Evolutionary conservation across 2,113 vertebrate genomes (phyloP).

Genomic region (Microcebus tavaratra): DNA sequence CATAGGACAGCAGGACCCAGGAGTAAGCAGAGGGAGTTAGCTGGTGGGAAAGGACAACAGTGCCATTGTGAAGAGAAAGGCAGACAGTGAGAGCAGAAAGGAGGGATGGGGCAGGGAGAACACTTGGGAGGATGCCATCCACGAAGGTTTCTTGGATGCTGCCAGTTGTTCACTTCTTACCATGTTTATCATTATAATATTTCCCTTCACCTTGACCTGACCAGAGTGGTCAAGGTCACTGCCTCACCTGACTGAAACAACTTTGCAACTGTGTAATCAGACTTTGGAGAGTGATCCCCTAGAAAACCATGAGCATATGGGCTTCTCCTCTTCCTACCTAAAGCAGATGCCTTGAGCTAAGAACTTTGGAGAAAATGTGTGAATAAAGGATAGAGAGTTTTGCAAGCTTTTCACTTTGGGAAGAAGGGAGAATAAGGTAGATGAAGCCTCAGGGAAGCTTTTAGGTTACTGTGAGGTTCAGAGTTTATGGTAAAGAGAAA

Average conservation of each 20-base stretch:
- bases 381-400: not conserved
- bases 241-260: not conserved
- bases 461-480: not conserved
- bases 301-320: not conserved
- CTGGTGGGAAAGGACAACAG: not conserved
- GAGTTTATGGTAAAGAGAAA: not conserved
- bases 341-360: not conserved
- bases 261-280: not conserved
- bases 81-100: not conserved
- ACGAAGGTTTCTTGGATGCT: not conserved
- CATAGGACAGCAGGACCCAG: not conserved
- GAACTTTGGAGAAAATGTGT: not conserved
- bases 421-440: not conserved
- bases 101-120: not conserved
- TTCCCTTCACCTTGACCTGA: not conserved
- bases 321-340: not conserved
- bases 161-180: not conserved
- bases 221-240: not conserved
- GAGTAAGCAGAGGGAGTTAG: not conserved
- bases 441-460: not conserved
- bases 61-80: not conserved
- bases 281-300: not conserved
- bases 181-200: not conserved
- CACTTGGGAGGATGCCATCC: not conserved
- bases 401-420: not conserved